Evolutionary conservation across 92 coral and sea anemone species (phyloP).

Genomic region (Palythoa caribaeorum): DNA sequence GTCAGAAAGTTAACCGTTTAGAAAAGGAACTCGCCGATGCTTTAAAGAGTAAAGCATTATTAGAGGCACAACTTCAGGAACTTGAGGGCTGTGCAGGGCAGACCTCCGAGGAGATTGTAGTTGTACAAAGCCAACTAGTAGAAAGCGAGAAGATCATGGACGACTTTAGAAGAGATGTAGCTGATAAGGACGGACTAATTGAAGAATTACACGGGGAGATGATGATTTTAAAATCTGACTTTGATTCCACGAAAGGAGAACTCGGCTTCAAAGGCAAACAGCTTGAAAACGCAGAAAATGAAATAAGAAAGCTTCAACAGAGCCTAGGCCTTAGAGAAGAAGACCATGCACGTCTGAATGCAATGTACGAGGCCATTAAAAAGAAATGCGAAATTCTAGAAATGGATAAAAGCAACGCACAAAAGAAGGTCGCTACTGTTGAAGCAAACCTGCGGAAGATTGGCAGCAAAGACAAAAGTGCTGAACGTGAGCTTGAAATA

Average conservation of each 20-base stretch:
- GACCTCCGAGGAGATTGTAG: slow-evolving; percentile 77
- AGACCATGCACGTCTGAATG: slow-evolving; percentile 76
- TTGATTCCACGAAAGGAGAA: slow-evolving; percentile 83
- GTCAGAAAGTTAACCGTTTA: slow-evolving; percentile 76
- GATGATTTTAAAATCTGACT: slow-evolving; percentile 78
- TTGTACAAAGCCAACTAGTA: slow-evolving; percentile 84
- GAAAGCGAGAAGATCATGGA: slow-evolving; percentile 89
- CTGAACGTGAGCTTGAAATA: slow-evolving; percentile 84
- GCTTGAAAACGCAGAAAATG: slow-evolving; percentile 82
- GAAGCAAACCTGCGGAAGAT: slow-evolving; percentile 70
- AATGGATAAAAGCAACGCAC: slow-evolving; percentile 80
- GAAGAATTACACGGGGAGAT: slow-evolving; percentile 84
- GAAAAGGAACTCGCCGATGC: slow-evolving; percentile 82
- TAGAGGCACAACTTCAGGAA: slow-evolving; percentile 72
- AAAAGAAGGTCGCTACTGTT: slow-evolving; percentile 79
- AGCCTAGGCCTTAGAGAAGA: slow-evolving; percentile 78
- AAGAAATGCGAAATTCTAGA: slow-evolving; percentile 86
- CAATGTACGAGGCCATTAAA: slow-evolving; percentile 73
- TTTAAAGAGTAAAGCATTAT: slow-evolving; percentile 71
- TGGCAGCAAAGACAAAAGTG: slow-evolving; percentile 69
- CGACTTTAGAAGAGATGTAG: slow-evolving; percentile 79
- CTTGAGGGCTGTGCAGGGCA: slow-evolving; percentile 74
- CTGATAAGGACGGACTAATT: slow-evolving; percentile 86
- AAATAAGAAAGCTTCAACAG: slow-evolving; percentile 80
- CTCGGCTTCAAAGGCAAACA: slow-evolving; percentile 74